phyloP scores from a whole-genome alignment of 2,113 vertebrate species.

The Rhabdornis inornatus region DNA sequence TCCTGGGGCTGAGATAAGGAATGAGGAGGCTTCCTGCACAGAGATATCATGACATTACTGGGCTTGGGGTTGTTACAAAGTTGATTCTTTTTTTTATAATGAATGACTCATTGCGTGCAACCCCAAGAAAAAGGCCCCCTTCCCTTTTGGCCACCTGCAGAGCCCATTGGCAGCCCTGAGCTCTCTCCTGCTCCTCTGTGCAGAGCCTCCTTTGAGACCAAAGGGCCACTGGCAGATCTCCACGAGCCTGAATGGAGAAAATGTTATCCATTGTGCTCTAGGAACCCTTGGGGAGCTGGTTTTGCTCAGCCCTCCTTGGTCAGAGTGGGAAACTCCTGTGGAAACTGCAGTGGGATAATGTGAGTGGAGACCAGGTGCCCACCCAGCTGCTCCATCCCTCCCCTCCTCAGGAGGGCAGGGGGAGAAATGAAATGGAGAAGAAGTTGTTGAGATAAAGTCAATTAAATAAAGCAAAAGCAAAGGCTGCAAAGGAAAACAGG shows the following conservation, averaged over 20 bases:
- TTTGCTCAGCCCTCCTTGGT: not conserved
- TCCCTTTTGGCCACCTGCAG: not conserved
- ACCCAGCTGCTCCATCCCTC: not conserved
- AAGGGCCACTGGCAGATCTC: not conserved
- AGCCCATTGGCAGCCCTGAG: not conserved
- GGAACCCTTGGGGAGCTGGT: not conserved
- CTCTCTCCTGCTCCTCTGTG: not conserved
- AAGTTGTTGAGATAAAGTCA: not conserved
- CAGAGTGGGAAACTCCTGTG: not conserved
- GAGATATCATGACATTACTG: not conserved
- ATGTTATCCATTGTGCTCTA: not conserved
- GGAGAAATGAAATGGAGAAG: not conserved
- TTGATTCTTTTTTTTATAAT: not conserved
- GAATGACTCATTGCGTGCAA: fast-evolving
- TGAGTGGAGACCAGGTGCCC: not conserved
- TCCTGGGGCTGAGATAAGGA: not conserved
- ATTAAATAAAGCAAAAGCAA: not conserved
- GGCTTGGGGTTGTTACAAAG: not conserved
- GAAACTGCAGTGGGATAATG: not conserved
- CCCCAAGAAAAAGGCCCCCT: not conserved
- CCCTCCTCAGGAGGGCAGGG: not conserved
- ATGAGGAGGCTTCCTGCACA: not conserved
- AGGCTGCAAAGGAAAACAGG: not conserved
- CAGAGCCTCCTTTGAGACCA: fast-evolving
- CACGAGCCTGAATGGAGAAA: fast-evolving